These are phyloP conservation scores for Varroa destructor DNA, from an alignment of 1,140 invertebrate genomes.

Conservation along the genomic window DNA sequence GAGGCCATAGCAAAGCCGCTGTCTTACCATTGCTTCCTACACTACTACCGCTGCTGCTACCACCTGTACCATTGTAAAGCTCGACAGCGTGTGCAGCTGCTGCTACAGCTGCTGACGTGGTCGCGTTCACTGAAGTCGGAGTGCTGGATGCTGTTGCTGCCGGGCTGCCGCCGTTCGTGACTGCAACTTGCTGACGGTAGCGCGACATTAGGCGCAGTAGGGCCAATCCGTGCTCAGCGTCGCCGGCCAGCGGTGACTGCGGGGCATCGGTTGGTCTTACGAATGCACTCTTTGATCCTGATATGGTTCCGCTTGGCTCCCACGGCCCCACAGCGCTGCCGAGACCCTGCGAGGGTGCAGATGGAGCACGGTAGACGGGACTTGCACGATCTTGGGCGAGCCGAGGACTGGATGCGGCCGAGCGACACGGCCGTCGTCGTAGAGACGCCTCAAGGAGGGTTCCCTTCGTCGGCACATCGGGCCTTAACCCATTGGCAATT, in stretches of 20 bases:
- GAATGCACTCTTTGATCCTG: slow-evolving; percentile 24
- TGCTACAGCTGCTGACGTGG: background rate
- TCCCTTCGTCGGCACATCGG: slow-evolving; percentile 25
- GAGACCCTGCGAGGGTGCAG: slow-evolving; percentile 23
- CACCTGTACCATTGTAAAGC: slow-evolving; percentile 18
- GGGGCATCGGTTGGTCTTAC: slow-evolving; percentile 22
- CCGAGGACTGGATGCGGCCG: slow-evolving; percentile 13
- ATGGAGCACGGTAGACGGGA: slow-evolving; percentile 15
- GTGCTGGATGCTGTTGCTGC: no score
- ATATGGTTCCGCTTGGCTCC: no score
- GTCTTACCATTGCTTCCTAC: no score
- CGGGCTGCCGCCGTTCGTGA: background rate
- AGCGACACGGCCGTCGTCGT: background rate
- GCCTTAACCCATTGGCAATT: slow-evolving; percentile 11
- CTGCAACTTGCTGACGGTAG: slow-evolving; percentile 22
- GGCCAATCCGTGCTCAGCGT: slow-evolving; percentile 20
- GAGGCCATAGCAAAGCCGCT: no score
- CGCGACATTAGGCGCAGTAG: slow-evolving; percentile 26
- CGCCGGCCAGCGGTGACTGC: background rate
- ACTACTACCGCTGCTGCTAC: no score
- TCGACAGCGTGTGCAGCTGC: background rate
- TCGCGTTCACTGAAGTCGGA: no score
- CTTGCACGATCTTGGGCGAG: background rate
- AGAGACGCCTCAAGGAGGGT: slow-evolving; percentile 24
- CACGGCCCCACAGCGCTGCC: background rate